Evolutionary conservation across 2,888 invertebrate genomes (phyloP).

Genomic region (Cryptocephalus moraei): DNA sequence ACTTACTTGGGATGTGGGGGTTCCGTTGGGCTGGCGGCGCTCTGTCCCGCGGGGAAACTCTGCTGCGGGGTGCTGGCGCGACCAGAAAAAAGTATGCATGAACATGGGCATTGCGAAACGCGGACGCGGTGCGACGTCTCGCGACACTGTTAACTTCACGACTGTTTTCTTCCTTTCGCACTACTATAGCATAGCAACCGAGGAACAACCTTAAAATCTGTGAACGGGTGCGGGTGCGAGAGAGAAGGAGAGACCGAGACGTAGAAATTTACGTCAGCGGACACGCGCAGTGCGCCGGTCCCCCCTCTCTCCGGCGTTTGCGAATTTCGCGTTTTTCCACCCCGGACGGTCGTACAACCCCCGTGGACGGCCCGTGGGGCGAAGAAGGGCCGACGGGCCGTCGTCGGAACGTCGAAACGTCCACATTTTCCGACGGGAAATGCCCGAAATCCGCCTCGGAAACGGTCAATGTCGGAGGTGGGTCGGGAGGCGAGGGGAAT

Average conservation of each 20-base stretch:
- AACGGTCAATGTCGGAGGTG: constrained; percentile 30
- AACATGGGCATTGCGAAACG: no score
- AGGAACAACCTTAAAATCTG: constrained; percentile 23
- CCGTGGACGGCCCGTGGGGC: constrained; percentile 4
- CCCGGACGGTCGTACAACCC: constrained; percentile 10
- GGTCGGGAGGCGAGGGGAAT: constrained; percentile 25
- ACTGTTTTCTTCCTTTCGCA: constrained; percentile 17
- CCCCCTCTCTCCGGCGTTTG: constrained; percentile 16
- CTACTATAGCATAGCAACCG: constrained; percentile 28
- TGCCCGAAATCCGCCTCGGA: constrained; percentile 20
- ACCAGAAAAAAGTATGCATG: no score
- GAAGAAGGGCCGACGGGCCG: constrained; percentile 8
- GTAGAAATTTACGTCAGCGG: constrained; percentile 21
- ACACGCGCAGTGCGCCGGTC: constrained; percentile 22
- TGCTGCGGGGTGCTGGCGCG: no score
- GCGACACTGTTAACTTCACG: no score
- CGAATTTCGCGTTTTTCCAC: constrained; percentile 19
- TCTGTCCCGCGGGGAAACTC: no score
- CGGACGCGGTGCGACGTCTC: no score
- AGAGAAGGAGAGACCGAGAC: constrained; percentile 14
- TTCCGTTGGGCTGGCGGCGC: no score
- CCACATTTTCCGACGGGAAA: constrained; percentile 19
- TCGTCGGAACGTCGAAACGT: constrained; percentile 23
- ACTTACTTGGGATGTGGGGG: no score
- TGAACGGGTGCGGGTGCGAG: constrained; percentile 9